phyloP scores from a whole-genome alignment of 2,888 invertebrate species.

The Plusia festucae region DNA sequence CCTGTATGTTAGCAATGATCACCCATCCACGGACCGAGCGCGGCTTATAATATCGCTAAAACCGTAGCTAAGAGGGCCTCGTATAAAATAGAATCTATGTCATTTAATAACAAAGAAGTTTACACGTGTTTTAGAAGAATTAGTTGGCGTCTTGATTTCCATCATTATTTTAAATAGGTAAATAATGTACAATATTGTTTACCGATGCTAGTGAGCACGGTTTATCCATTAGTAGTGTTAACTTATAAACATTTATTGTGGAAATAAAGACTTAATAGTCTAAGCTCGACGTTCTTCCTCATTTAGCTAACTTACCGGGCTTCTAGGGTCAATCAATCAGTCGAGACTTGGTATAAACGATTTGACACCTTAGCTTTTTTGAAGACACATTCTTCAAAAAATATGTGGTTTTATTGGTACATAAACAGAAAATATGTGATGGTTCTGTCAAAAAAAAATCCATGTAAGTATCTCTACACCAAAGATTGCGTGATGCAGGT shows the following conservation, averaged over 20 bases:
- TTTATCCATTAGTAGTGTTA: background rate
- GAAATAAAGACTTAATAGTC: slow-evolving; percentile 11
- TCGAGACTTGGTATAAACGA: too few species aligned
- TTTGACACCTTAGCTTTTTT: too few species aligned
- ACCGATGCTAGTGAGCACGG: background rate
- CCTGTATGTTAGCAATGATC: too few species aligned
- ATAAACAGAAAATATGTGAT: background rate
- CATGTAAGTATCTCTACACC: too few species aligned
- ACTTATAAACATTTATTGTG: slow-evolving; percentile 13
- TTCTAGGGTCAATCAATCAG: background rate
- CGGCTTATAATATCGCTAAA: too few species aligned
- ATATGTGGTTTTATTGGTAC: too few species aligned
- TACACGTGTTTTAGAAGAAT: background rate
- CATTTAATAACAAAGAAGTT: too few species aligned
- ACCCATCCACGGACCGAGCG: too few species aligned
- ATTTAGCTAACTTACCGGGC: background rate
- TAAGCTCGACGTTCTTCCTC: slow-evolving; percentile 14
- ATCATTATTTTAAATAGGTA: background rate
- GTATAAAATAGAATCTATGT: too few species aligned
- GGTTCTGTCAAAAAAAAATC: too few species aligned
- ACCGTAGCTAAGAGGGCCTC: too few species aligned
- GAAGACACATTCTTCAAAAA: too few species aligned
- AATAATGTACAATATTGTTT: background rate
- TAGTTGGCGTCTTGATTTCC: background rate
- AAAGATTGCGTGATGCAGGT: background rate